Evolutionary conservation across 2,888 invertebrate genomes (phyloP).

Genomic region (Amphipoea oculea): DNA sequence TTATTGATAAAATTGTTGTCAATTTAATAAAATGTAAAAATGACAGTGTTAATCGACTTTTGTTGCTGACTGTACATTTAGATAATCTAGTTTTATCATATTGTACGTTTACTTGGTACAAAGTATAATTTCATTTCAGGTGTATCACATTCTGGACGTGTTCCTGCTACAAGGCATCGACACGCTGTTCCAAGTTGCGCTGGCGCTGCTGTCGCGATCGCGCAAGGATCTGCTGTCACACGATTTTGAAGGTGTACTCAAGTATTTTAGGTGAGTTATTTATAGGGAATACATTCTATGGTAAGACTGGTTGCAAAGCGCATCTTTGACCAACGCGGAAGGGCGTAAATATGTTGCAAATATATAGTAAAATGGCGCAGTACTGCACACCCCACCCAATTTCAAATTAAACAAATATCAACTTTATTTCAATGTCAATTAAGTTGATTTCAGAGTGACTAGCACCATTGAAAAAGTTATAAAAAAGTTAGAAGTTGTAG

Average conservation of each 20-base stretch:
- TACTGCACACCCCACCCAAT: too few species aligned
- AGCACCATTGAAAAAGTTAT: too few species aligned
- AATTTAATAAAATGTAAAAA: too few species aligned
- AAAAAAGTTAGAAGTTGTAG: too few species aligned
- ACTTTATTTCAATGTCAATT: too few species aligned
- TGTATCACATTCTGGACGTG: constrained; percentile 99
- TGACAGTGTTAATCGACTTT: too few species aligned
- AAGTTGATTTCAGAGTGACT: too few species aligned
- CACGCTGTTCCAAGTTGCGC: constrained; percentile 98
- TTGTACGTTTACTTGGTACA: not conserved
- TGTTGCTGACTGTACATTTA: not conserved
- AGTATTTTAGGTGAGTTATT: constrained; percentile 93
- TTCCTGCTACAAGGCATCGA: constrained; percentile 98
- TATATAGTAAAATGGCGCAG: not conserved
- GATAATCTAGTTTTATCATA: not conserved
- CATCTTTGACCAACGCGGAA: not conserved
- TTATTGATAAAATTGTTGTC: too few species aligned
- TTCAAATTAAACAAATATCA: too few species aligned
- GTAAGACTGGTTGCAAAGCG: not conserved
- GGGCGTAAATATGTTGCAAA: not conserved
- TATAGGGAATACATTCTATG: not conserved
- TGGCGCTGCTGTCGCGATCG: constrained; percentile 97
- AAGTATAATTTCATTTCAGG: constrained; percentile 81
- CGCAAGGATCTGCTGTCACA: constrained; percentile 97
- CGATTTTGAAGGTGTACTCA: constrained; percentile 99